Evolutionary conservation across 2,888 invertebrate genomes (phyloP), one percentile per base, ranked within the genome.

Genomic region (Lasioglossum malachurum): DNA sequence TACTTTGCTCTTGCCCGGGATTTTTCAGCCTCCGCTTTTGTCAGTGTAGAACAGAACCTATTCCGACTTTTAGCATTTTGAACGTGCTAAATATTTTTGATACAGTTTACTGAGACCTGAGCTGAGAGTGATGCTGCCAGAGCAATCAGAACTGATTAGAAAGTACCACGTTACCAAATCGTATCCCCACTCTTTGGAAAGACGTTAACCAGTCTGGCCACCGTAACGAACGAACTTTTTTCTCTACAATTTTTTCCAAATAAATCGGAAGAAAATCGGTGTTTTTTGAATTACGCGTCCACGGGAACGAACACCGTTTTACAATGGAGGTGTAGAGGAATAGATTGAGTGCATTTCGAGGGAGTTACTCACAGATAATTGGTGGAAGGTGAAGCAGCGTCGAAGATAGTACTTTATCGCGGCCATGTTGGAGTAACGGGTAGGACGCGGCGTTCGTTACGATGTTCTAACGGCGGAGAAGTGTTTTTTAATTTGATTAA

Each of bases 391-490:
- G 31, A 41, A 16, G 23, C 10, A 46, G 31, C 38, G 16, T 76
- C 16, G 19, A 8, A 57, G 31, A 83, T 80, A 85, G 80, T 82
- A n/a, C 57, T 88, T 88, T 88, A 86, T 77, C 75, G 87, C 86
- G 84, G 91, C 92, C 93, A 93, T 92, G 87, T 93, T 92, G 90
- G 82, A 90, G 80, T 71, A 88, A 90, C 88, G 89, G 87, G 87
- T 80, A 87, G 84, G 92, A 91, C 90, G 90, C 92, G 89, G 91
- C 89, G 92, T 92, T 88, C 87, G 89, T 92, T 92, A 82, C 75
- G 86, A 91, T 87, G 87, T 82, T 81, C 49, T 74, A 82, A 86
- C 82, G 71, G 75, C 85, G 76, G 82, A 74, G 69, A 75, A 89
- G 86, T 85, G 83, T 85, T 82, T 88, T 91, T 83, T 90, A 89